Evolutionary conservation across 2,888 invertebrate species (phyloP).

Genomic region (Morpho achilles): DNA sequence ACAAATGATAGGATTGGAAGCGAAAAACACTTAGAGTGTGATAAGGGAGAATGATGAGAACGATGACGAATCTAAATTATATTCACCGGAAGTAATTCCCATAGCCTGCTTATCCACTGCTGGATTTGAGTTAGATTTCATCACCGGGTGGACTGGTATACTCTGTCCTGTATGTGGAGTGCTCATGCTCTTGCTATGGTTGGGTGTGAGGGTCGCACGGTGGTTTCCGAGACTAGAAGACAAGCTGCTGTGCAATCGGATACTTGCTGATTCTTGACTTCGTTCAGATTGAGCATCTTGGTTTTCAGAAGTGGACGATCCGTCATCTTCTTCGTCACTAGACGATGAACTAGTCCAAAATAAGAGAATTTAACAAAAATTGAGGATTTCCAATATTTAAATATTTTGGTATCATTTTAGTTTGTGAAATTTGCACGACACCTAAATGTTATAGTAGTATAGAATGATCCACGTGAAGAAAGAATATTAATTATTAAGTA

Average conservation of each 20-base stretch:
- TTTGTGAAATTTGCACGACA: no score
- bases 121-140: conserved; percentile 73
- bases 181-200: conserved; percentile 67
- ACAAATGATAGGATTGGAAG: no score
- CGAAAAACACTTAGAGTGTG: no score
- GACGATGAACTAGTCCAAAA: conserved; percentile 74
- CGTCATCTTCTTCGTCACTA: conserved; percentile 83
- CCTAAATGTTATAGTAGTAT: no score
- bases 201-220: conserved; percentile 50
- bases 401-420: no score
- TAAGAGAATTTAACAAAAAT: no score
- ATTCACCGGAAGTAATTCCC: conserved; percentile 66
- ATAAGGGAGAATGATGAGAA: neutral
- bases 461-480: no score
- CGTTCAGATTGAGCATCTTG: conserved; percentile 62
- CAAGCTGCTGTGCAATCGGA: conserved; percentile 43
- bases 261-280: conserved; percentile 57
- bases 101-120: conserved; percentile 74
- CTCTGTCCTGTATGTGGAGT: conserved; percentile 65
- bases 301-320: conserved; percentile 70
- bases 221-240: conserved; percentile 42
- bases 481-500: no score
- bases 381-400: no score
- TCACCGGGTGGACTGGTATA: conserved; percentile 66
- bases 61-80: neutral